Evolutionary conservation across 2,888 invertebrate genomes (phyloP), one percentile per base, ranked within the genome.

Genomic region (Stratiomys singularior): DNA sequence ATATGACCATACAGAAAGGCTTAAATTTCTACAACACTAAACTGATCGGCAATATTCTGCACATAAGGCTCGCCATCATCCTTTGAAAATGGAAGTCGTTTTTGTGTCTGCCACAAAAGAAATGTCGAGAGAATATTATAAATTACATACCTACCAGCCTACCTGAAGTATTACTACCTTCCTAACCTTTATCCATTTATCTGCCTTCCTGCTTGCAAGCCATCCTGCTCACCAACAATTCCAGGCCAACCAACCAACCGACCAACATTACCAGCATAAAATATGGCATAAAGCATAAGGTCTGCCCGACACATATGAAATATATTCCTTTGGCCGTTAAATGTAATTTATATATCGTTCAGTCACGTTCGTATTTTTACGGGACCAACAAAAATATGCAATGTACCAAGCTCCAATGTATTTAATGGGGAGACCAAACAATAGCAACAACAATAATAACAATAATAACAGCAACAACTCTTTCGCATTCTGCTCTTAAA

Each of bases 341-440:
- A 74, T 58, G 58, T 58, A 74, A 74, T 74, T 74, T 58, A 74
- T 74, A 74, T 30, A 58, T 58, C 60, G 74, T 60, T 74, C 74
- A 74, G 58, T 74, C 74, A 74, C 74, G 60, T 74, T 58, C 58
- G 60, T 30, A 58, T 74, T 74, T 74, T 74, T 58, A 56, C 21
- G 74, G 23, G 74, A 60, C 74, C 7, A 25, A 46, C 46, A 46
- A 52, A 63, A 63, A 66, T 37, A 27, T 27, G 66, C 37, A 37
- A 37, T 37, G 9, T 37, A 37, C 37, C 37, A 37, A 37, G 9
- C 66, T 66, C 66, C 66, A 66, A 37, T 37, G 27, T 37, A 52
- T 37, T 37, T 9, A 37, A 37, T 37, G 37, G 37, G 37, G 37
- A 37, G 37, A 37, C 37, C n/a, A 37, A 37, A 37, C 37, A 37